Evolutionary conservation across 2,797 vertebrate genomes (phyloP).

Genomic region (Thamnophis elegans): DNA sequence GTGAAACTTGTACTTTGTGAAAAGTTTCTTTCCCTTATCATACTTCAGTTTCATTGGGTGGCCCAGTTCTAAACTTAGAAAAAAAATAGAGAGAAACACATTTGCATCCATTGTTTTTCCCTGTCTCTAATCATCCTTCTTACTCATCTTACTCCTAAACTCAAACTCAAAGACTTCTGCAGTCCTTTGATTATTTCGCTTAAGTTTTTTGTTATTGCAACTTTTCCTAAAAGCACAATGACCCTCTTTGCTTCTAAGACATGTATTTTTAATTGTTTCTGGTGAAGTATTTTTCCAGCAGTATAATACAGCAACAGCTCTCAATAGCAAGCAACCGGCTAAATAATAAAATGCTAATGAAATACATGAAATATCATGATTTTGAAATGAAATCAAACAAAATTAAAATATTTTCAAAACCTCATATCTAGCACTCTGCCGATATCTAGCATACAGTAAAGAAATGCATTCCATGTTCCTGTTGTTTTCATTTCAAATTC

Average conservation of each 20-base stretch:
- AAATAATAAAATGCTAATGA: background rate
- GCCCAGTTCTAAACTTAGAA: background rate
- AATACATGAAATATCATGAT: background rate
- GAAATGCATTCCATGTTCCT: conserved; percentile 26
- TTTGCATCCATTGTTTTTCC: background rate
- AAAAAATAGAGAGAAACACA: background rate
- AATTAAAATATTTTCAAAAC: conserved; percentile 14
- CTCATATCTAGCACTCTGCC: background rate
- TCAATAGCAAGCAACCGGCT: background rate
- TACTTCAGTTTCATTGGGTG: background rate
- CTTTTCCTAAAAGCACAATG: background rate
- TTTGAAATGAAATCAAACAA: background rate
- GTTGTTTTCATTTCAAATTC: conserved; percentile 1
- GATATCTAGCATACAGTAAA: background rate
- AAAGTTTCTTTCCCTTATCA: background rate
- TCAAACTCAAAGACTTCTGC: background rate
- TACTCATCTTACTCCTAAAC: background rate
- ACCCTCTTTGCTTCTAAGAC: background rate
- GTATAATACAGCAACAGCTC: background rate
- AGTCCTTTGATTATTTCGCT: background rate
- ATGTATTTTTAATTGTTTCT: conserved; percentile 2
- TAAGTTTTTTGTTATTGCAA: background rate
- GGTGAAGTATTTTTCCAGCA: background rate
- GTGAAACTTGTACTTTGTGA: background rate
- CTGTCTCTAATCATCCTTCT: background rate